Evolutionary conservation across 2,888 invertebrate species (phyloP).

Genomic region (Nipponacmea schrenckii): DNA sequence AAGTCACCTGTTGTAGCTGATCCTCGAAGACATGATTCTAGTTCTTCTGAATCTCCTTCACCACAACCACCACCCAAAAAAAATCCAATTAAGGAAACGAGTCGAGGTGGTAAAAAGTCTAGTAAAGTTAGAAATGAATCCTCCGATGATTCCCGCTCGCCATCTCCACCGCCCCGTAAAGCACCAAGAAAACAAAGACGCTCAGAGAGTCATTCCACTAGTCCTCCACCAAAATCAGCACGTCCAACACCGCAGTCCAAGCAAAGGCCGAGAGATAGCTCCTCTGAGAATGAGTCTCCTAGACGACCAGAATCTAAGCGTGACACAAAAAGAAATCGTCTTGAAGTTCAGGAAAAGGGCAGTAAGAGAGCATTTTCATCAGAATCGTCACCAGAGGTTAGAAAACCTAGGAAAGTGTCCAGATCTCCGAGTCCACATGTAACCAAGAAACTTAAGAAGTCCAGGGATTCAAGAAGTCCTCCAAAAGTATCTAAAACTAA

Average conservation of each 20-base stretch:
- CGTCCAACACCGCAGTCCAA: conserved; percentile 12
- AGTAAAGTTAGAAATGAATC: background rate
- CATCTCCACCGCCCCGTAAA: conserved; percentile 12
- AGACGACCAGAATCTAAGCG: conserved; percentile 10
- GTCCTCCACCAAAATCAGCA: conserved; percentile 8
- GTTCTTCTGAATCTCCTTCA: conserved; percentile 26
- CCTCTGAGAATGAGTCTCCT: conserved; percentile 17
- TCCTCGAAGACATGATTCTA: conserved; percentile 14
- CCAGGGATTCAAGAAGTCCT: conserved; percentile 20
- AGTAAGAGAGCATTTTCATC: background rate
- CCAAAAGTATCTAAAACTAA: background rate
- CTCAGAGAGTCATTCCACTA: conserved; percentile 10
- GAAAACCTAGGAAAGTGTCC: background rate
- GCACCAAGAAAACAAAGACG: conserved; percentile 2
- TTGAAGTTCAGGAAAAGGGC: conserved; percentile 3
- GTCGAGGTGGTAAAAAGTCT: background rate
- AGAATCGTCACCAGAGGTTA: background rate
- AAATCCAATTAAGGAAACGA: background rate
- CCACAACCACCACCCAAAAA: conserved; percentile 28
- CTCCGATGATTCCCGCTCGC: background rate
- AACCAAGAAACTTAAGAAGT: conserved; percentile 19
- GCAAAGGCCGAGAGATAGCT: conserved; percentile 9
- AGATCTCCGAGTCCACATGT: background rate
- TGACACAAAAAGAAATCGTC: conserved; percentile 11
- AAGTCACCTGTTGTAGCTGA: conserved; percentile 1